These are phyloP conservation scores for Sebastes cheni DNA, from an alignment of 2,797 vertebrate species.

Conservation along the genomic window DNA sequence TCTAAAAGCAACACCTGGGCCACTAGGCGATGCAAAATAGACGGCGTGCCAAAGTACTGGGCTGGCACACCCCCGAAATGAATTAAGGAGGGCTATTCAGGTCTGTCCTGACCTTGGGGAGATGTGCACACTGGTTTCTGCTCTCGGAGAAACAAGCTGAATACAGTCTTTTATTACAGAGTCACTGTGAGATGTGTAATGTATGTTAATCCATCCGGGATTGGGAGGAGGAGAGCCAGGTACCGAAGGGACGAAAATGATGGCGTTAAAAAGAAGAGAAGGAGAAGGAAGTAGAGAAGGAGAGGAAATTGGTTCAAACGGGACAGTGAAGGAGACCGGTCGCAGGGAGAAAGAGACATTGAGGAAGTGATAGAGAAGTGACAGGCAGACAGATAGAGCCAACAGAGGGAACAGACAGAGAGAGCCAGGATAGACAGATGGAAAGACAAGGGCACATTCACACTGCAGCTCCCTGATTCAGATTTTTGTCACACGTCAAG, in stretches of 20 bases:
- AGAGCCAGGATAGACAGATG: constrained; percentile 46
- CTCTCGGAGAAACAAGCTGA: constrained; percentile 56
- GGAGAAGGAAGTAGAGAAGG: neutral
- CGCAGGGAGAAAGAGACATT: constrained; percentile 23
- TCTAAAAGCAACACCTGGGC: constrained; percentile 87
- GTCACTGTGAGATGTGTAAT: constrained; percentile 72
- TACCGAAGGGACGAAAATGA: constrained; percentile 53
- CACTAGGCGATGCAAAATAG: constrained; percentile 71
- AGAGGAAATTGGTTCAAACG: constrained; percentile 27
- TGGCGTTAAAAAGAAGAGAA: constrained; percentile 28
- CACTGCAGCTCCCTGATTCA: constrained; percentile 23
- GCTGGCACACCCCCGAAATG: constrained; percentile 68
- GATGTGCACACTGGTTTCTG: constrained; percentile 48
- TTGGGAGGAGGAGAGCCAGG: constrained; percentile 39
- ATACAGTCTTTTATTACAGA: constrained; percentile 75
- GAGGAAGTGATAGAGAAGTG: constrained; percentile 53
- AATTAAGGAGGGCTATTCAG: constrained; percentile 77
- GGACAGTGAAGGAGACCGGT: constrained; percentile 42
- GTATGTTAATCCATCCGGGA: constrained; percentile 77
- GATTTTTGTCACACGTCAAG: constrained; percentile 48
- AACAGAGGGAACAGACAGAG: constrained; percentile 9
- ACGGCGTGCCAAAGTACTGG: constrained; percentile 67
- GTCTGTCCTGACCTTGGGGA: constrained; percentile 77
- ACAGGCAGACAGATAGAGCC: constrained; percentile 42
- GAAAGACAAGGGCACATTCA: constrained; percentile 60